Percentiles rank a stretch among this genome's conserved stretches.
Evolutionary conservation across 2,113 vertebrate species (phyloP).

Genomic region (Sialia sialis): DNA sequence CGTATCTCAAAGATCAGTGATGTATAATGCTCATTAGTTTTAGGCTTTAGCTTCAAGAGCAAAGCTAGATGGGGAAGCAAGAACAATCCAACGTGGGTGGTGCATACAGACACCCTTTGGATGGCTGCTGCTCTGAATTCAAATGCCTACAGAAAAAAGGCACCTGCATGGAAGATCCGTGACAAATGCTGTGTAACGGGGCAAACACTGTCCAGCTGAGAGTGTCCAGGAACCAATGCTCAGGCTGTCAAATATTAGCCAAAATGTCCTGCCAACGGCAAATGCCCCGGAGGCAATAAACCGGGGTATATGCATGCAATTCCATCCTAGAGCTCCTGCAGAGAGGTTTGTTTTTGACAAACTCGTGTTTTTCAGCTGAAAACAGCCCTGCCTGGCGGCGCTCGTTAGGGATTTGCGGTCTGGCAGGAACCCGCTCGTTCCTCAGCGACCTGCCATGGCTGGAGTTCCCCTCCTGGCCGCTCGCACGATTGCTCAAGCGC

Average conservation of each 20-base stretch:
- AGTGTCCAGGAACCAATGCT: background rate
- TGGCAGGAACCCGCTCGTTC: background rate
- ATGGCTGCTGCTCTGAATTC: background rate
- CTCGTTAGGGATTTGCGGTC: background rate
- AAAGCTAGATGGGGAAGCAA: background rate
- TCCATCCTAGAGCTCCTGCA: background rate
- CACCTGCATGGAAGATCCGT: background rate
- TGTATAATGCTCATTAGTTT: background rate
- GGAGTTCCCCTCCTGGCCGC: background rate
- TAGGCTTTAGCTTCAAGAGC: background rate
- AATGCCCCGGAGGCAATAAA: background rate
- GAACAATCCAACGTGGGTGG: rapidly evolving
- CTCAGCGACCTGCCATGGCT: rapidly evolving
- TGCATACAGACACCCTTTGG: background rate
- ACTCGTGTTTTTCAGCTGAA: background rate
- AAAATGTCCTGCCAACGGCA: background rate
- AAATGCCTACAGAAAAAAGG: background rate
- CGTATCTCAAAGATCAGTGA: background rate
- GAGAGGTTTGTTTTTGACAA: background rate
- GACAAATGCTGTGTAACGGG: background rate
- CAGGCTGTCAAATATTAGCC: background rate
- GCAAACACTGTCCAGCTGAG: background rate
- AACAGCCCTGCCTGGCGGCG: background rate
- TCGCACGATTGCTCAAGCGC: rapidly evolving
- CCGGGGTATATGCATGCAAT: rapidly evolving